Percentiles rank a stretch among this genome's conserved stretches.
phyloP scores from a whole-genome alignment of 2,888 invertebrate species.

The Macrophya alboannulata region DNA sequence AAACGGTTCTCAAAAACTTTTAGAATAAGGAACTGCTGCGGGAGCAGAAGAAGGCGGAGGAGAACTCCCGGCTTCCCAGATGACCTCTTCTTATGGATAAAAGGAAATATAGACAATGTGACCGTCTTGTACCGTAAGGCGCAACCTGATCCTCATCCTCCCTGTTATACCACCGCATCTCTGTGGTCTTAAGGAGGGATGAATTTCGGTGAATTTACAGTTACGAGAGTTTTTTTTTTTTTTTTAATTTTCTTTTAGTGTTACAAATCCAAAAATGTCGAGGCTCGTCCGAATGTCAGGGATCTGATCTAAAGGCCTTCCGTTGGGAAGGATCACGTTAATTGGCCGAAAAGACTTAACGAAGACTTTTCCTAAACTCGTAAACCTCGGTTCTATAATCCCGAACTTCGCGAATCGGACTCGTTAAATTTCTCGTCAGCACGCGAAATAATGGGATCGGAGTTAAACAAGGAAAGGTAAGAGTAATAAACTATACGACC shows the following conservation, averaged over 20 bases:
- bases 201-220: conserved; percentile 27
- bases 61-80: conserved; percentile 35
- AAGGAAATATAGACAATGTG: conserved; percentile 55
- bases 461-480: not conserved
- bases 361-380: conserved; percentile 32
- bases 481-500: conserved; percentile 27
- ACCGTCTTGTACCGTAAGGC: conserved; percentile 53
- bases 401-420: conserved; percentile 42
- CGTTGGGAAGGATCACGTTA: too few species aligned
- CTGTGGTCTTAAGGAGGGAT: not conserved
- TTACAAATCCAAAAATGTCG: not conserved
- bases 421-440: conserved; percentile 53
- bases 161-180: conserved; percentile 5
- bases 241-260: not conserved
- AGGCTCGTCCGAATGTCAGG: too few species aligned
- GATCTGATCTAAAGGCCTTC: too few species aligned
- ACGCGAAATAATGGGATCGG: conserved; percentile 43
- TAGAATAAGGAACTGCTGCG: not conserved
- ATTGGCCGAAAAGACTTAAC: conserved; percentile 26
- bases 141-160: conserved; percentile 53
- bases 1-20: conserved; percentile 44
- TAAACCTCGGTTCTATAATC: not conserved
- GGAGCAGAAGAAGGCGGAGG: not conserved
- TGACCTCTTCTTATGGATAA: conserved; percentile 53
- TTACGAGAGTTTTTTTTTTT: conserved; percentile 23